Conservation (phyloP, 2,113 vertebrate species). For the Anser brachyrhynchus region DNA sequence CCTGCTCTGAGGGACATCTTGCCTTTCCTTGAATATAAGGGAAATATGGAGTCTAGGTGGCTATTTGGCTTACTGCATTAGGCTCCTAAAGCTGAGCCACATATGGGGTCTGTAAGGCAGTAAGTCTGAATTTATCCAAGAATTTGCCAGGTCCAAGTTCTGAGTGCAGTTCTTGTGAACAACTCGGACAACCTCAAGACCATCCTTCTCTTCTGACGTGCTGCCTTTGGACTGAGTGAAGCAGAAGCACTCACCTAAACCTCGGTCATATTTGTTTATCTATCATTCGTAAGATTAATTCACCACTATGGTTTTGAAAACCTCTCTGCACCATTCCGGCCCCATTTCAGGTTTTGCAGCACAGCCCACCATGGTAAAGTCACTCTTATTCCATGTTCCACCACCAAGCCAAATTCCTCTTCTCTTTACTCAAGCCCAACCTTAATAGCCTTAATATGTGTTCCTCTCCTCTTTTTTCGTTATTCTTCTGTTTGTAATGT, state of each 20-base stretch:
- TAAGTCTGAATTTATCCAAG: background rate
- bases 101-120: too few species aligned
- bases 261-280: too few species aligned
- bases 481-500: background rate
- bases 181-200: background rate
- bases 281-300: background rate
- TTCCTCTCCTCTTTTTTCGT: background rate
- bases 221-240: background rate
- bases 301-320: background rate
- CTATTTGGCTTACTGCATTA: fast-evolving
- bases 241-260: too few species aligned
- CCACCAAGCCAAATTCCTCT: background rate
- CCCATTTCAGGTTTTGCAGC: background rate
- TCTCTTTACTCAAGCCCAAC: background rate
- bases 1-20: background rate
- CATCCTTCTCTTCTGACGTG: background rate
- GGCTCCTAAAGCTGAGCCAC: background rate
- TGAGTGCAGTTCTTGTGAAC: background rate
- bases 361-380: background rate
- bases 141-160: background rate
- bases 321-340: background rate
- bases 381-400: fast-evolving
- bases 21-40: background rate
- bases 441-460: background rate
- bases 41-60: fast-evolving